Evolutionary conservation across 1,140 invertebrate genomes (phyloP).

Genomic region (Tachypleus tridentatus): DNA sequence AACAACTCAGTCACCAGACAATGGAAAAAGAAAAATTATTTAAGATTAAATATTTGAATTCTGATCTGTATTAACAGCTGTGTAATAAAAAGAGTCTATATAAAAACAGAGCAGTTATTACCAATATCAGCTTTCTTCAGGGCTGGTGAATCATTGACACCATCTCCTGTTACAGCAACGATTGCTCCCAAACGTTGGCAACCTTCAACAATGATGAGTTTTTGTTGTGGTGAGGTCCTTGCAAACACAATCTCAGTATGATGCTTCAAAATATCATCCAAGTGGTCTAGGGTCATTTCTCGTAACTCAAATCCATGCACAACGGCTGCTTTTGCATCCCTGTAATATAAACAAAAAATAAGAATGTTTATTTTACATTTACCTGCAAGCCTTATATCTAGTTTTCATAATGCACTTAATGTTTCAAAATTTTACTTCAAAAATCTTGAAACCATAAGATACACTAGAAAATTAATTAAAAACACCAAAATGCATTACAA

Average conservation of each 20-base stretch:
- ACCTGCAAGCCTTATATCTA: no score
- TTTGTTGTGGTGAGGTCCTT: constrained; percentile 68
- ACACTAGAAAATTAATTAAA: no score
- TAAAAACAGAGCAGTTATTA: constrained; percentile 1
- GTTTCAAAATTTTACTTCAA: no score
- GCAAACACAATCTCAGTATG: constrained; percentile 73
- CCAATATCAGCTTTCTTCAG: constrained; percentile 71
- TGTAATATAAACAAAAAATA: constrained; percentile 6
- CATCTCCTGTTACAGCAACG: constrained; percentile 72
- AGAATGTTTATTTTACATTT: no score
- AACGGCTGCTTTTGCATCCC: constrained; percentile 48
- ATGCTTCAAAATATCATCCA: constrained; percentile 47
- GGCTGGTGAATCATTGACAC: constrained; percentile 71
- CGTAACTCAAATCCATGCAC: constrained; percentile 59
- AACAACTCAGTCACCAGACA: no score
- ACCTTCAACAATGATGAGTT: constrained; percentile 66
- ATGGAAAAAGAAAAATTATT: no score
- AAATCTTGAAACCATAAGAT: no score
- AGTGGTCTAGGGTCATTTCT: constrained; percentile 44
- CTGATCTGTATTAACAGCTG: no score
- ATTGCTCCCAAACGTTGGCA: constrained; percentile 60
- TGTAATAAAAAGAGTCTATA: no score
- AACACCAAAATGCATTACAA: no score
- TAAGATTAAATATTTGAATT: no score
- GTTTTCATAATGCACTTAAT: no score